Base-by-base conservation (phyloP, 2,888 invertebrate genomes). In the Drosophila helvetica region DNA sequence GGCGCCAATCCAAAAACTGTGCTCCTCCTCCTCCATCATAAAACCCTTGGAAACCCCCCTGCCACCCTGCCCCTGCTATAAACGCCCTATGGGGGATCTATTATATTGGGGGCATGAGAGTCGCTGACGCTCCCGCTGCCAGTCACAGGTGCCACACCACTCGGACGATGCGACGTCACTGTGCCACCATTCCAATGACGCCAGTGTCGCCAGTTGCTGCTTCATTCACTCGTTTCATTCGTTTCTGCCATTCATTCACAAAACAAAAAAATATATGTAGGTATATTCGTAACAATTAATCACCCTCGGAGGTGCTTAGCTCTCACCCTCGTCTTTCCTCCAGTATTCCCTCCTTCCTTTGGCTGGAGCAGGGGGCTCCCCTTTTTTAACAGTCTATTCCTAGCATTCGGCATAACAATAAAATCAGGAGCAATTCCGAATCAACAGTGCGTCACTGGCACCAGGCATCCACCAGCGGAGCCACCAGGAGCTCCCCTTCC, bases 391-490 rank as follows among this genome's bases (percentile, higher is more conserved):
- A 7, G 10, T 47, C 10, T 27, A 2, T 51, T 17, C 43, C 22
- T 15, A 17, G 38, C 22, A 42, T 15, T 38, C 38, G 68, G 22
- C 60, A 70, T 60, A 86, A 80, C 87, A 86, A 86, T 84, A 81
- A 84, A 87, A 84, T 73, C 81, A 78, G 74, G 67, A 69, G 54
- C 74, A 55, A 50, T 72, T 87, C 64, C 85, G 88, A 81, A 87
- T 87, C 88, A 85, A 87, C 81, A 87, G 82, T 85, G 86, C 82
- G 88, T 82, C 88, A 82, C 82, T 76, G 50, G 33, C 15, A 38
- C 38, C 33, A 33, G 33, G 50, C 64, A n/a, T n/a, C n/a, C n/a
- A n/a, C n/a, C n/a, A 46, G 25, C 69, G 53, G 51, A 46, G 42
- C 42, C 57, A n/a, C 42, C 43, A 22, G 12, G 2, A 10, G 15